Evolutionary conservation across 2,888 invertebrate species (phyloP).

Genomic region (Xanthorhoe spadicearia): DNA sequence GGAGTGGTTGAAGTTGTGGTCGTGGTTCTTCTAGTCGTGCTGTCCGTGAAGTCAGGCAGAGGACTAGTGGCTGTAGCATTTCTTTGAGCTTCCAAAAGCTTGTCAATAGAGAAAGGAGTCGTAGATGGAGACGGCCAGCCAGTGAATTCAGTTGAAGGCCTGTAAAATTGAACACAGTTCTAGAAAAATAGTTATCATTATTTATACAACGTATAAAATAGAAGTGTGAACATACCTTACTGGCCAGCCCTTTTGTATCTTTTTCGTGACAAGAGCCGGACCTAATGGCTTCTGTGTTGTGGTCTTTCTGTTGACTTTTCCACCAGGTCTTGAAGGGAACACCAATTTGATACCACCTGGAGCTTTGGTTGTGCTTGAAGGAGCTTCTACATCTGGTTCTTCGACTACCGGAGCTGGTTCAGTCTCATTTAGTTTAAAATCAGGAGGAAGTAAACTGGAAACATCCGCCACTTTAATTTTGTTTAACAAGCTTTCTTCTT

Average conservation of each 20-base stretch:
- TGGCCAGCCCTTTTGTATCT: conserved; percentile 94
- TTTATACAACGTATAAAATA: not conserved
- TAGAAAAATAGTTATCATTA: not conserved
- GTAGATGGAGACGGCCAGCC: conserved; percentile 96
- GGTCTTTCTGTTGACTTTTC: conserved; percentile 85
- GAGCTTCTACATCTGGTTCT: conserved; percentile 23
- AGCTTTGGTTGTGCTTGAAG: conserved; percentile 69
- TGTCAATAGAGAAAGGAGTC: conserved; percentile 93
- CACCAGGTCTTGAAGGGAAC: conserved; percentile 91
- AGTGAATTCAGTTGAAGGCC: conserved; percentile 94
- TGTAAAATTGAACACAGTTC: conserved; percentile 56
- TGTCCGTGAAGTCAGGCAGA: conserved; percentile 72
- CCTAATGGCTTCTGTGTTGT: conserved; percentile 85
- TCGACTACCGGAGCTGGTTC: conserved; percentile 48
- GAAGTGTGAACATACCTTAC: conserved; percentile 82
- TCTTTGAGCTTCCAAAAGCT: conserved; percentile 88
- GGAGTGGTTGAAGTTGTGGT: conserved; percentile 88
- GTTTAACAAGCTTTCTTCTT: conserved; percentile 51
- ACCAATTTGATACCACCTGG: conserved; percentile 87
- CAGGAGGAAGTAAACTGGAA: conserved; percentile 86
- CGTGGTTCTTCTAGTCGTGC: conserved; percentile 80
- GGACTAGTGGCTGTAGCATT: conserved; percentile 86
- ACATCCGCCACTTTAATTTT: conserved; percentile 79
- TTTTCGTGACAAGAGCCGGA: conserved; percentile 82
- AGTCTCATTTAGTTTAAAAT: conserved; percentile 76